phyloP scores from a whole-genome alignment of 2,797 vertebrate species.

The Macropodus opercularis region DNA sequence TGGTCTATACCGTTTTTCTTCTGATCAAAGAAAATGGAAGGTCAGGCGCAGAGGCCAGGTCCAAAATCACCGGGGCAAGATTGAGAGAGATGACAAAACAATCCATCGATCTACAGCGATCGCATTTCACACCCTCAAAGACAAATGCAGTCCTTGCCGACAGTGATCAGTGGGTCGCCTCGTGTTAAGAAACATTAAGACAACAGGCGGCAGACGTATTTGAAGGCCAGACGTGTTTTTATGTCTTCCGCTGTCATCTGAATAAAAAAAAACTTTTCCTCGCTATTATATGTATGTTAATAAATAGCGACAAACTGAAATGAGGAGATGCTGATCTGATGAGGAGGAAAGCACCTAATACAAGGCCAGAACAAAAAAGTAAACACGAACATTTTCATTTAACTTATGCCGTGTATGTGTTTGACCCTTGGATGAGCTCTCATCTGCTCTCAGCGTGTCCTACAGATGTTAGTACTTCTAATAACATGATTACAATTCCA shows the following conservation, averaged over 20 bases:
- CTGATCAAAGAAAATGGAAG: constrained; percentile 49
- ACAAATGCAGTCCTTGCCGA: no score
- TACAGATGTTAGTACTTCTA: constrained; percentile 19
- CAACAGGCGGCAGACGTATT: constrained; percentile 7
- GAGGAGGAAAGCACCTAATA: constrained; percentile 21
- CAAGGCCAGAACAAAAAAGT: constrained; percentile 11
- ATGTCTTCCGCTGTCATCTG: no score
- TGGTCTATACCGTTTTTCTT: constrained; percentile 24
- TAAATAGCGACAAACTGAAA: constrained; percentile 21
- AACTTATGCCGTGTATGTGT: constrained; percentile 22
- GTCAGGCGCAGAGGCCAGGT: constrained; percentile 39
- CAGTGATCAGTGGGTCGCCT: no score
- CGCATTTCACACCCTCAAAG: no score
- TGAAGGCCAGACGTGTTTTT: no score
- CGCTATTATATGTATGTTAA: constrained; percentile 15
- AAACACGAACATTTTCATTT: constrained; percentile 28
- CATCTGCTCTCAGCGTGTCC: constrained; percentile 12
- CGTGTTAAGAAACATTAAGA: constrained; percentile 20
- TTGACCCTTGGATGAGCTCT: constrained; percentile 38
- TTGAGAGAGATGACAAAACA: constrained; percentile 7
- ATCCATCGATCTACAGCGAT: constrained; percentile 1
- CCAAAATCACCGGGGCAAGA: constrained; percentile 22
- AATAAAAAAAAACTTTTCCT: no score
- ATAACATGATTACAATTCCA: constrained; percentile 41
- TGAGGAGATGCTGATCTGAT: constrained; percentile 11